Base-by-base conservation (phyloP, 2,888 invertebrate genomes). In the Tetragnatha montana region DNA sequence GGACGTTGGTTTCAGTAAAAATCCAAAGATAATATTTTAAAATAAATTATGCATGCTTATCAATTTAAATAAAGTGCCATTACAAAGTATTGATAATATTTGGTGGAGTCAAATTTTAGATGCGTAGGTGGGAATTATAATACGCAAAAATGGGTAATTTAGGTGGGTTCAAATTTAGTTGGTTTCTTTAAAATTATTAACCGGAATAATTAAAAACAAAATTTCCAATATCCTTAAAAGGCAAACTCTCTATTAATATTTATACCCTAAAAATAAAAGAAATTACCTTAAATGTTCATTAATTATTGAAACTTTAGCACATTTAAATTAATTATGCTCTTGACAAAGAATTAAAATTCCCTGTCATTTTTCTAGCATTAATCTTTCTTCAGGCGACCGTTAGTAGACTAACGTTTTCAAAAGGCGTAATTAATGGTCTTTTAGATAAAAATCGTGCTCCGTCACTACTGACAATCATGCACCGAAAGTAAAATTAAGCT, bases 111-210 rank as follows among this genome's bases (percentile, higher is more conserved):
- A 73, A 73, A 10, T 19, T 10, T 73, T 4, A 12, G 3, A 19
- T 19, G 73, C 12, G 12, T 22, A 10, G 22, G 22, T 73, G 19
- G 70, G 17, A n/a, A n/a, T 17, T 47, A 21, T 3, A 21, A 73
- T 21, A 73, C 1, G 21, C 8, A 73, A 75, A 75, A 49, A 49
- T 50, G 10, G 47, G 19, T 8, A 75, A 49, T 17, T 10, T 50
- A 75, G 47, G 75, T 78, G 19, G n/a, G 60, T 8, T 21, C 22
- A 78, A 60, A 49, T 76, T 76, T n/a, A 35, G 35, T 75, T 75
- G 19, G 22, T 19, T 21, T 78, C 22, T 60, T 14, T 19, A 21
- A 78, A 60, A 22, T n/a, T n/a, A n/a, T n/a, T n/a, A n/a, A n/a
- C n/a, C n/a, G n/a, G n/a, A n/a, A n/a, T n/a, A n/a, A n/a, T 35